These are phyloP conservation scores for Cyclina sinensis DNA, from an alignment of 1,140 invertebrate species.

Conservation along the genomic window DNA sequence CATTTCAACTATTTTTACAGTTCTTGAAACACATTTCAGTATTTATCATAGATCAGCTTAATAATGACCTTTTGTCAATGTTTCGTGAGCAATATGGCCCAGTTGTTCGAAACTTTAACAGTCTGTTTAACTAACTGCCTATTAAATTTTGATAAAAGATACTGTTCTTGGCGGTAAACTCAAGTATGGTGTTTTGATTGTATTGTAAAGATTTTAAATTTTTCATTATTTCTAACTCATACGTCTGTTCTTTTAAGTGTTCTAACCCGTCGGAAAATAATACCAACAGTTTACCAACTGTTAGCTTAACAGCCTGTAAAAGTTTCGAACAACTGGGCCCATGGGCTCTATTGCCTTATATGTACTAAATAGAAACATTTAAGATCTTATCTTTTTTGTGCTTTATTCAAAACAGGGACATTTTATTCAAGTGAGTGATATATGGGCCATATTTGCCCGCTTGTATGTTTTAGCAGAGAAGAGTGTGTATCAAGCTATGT, in stretches of 20 bases:
- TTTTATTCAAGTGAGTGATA: slow-evolving; percentile 35
- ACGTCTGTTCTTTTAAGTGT: background rate
- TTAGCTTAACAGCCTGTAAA: slow-evolving; percentile 19
- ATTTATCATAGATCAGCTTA: slow-evolving; percentile 21
- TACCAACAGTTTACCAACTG: slow-evolving; percentile 20
- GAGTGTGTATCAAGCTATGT: background rate
- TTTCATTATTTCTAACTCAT: slow-evolving; percentile 14
- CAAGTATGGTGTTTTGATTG: slow-evolving; percentile 8
- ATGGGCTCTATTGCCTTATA: slow-evolving; percentile 13
- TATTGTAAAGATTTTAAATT: slow-evolving; percentile 16
- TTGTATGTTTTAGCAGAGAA: background rate
- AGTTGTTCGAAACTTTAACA: slow-evolving; percentile 13
- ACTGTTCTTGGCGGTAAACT: slow-evolving; percentile 6
- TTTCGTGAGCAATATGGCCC: slow-evolving; percentile 18
- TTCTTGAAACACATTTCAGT: slow-evolving; percentile 21
- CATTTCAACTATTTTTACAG: slow-evolving; percentile 8
- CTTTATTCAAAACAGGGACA: background rate
- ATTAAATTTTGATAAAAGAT: slow-evolving; percentile 6
- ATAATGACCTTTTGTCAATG: slow-evolving; percentile 17
- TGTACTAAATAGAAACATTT: slow-evolving; percentile 11
- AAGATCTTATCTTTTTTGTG: slow-evolving; percentile 6
- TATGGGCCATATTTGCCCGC: slow-evolving; percentile 25
- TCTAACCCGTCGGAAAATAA: slow-evolving; percentile 4
- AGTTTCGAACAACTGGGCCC: slow-evolving; percentile 9
- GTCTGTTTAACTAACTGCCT: slow-evolving; percentile 11